Base-by-base conservation (phyloP, 2,888 invertebrate genomes). In the Drosophila nigritarsus region DNA sequence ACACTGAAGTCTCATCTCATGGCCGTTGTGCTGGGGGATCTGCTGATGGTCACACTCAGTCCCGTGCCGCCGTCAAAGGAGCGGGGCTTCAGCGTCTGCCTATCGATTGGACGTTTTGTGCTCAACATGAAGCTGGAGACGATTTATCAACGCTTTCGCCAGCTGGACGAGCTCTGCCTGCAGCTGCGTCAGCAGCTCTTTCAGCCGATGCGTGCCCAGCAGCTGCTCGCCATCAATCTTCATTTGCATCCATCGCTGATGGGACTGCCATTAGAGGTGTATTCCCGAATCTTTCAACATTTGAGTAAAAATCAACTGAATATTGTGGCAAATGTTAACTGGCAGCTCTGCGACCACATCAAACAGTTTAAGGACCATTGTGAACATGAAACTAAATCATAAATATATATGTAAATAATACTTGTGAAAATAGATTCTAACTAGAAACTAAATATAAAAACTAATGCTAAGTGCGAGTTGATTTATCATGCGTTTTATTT, bases 161-260 rank as follows among this genome's bases (percentile, higher is more conserved):
- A 92, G 63, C 73, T 95, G 45, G 94, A 94, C 78, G 93, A 94
- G 79, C 91, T 95, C 30, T 93, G 94, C 11, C 83, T 90, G 45
- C 93, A 92, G 63, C 93, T 95, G 68, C 95, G 95, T 81, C 94
- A 95, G 75, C 92, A 93, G 63, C 78, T 95, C 30, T 84, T 94
- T 42, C 92, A 94, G 38, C 94, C 95, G 34, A 93, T 95, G 48
- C 94, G 95, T 61, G 94, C 94, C 79, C 93, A 93, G 77, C 94
- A 95, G 78, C 90, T 95, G 24, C 83, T 91, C 64, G 61, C 73
- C 29, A 91, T 94, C 81, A 68, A 77, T 2, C 66, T 75, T 11
- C 55, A 75, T 29, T 48, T 82, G 15, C 89, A 90, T 82, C 92
- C 93, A 0, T 83, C 94, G 93, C 20, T 95, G n/a, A 49, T 83